These are phyloP conservation scores for Macquaria australasica DNA, from an alignment of 2,113 vertebrate genomes.

Conservation along the genomic window DNA sequence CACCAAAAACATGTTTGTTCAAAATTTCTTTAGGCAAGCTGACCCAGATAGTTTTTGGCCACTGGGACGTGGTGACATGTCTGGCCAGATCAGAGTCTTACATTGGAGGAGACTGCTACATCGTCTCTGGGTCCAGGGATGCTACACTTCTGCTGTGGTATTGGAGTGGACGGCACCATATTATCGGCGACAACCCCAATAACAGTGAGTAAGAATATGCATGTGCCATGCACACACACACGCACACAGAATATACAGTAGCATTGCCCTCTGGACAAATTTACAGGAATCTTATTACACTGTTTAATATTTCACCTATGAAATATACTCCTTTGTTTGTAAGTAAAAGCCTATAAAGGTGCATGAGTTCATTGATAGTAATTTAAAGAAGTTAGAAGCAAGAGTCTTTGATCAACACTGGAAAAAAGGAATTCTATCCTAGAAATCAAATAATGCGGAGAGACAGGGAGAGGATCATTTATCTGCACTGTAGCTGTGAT, in stretches of 20 bases:
- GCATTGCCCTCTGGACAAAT: neutral
- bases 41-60: constrained; percentile 98
- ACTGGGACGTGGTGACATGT: constrained; percentile 99
- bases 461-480: constrained; percentile 39
- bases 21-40: constrained; percentile 88
- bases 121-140: constrained; percentile 96
- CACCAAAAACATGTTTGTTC: constrained; percentile 11
- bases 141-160: constrained; percentile 98
- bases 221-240: neutral
- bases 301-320: neutral
- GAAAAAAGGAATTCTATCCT: constrained; percentile 22
- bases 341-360: neutral
- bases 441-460: constrained; percentile 40
- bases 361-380: neutral
- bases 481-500: constrained; percentile 49
- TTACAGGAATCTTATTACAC: neutral
- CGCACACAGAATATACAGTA: neutral
- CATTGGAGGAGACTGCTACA: constrained; percentile 98
- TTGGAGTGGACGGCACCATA: constrained; percentile 98
- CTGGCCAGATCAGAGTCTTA: constrained; percentile 97
- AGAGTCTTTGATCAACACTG: constrained; percentile 42
- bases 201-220: constrained; percentile 91
- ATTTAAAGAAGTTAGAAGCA: neutral
- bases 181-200: constrained; percentile 98
- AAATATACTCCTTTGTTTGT: neutral